Evolutionary conservation across 2,797 vertebrate genomes (phyloP).

Genomic region (Gallinago nigripennis): DNA sequence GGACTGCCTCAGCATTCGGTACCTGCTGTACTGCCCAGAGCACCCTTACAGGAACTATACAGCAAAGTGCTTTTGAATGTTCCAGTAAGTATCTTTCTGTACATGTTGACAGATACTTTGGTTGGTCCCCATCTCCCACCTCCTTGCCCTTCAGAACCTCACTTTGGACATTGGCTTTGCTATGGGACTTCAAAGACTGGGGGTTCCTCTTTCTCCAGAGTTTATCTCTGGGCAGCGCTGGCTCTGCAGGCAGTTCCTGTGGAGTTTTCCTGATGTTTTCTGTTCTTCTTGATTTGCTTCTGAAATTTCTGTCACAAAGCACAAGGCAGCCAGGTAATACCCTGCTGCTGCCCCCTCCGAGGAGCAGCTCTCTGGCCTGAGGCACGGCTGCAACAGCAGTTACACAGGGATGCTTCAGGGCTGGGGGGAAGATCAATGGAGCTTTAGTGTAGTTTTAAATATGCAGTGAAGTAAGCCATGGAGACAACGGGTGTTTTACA

Average conservation of each 20-base stretch:
- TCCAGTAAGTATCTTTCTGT: neutral
- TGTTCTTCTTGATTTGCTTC: neutral
- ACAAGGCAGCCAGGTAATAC: neutral
- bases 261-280: neutral
- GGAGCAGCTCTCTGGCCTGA: neutral
- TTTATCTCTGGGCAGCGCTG: neutral
- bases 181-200: neutral
- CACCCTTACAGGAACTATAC: neutral
- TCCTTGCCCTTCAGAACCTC: neutral
- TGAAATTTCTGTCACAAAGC: neutral
- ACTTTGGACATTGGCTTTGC: neutral
- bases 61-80: neutral
- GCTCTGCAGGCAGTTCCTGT: neutral
- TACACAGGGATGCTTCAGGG: neutral
- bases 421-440: neutral
- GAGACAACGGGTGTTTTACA: neutral
- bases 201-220: neutral
- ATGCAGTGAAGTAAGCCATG: rapidly evolving
- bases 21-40: neutral
- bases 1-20: neutral
- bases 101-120: neutral
- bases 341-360: rapidly evolving
- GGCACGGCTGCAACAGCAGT: neutral
- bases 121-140: neutral
- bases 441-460: neutral